phyloP scores from a whole-genome alignment of 2,888 invertebrate genomes.

The Limnephilus lunatus region DNA sequence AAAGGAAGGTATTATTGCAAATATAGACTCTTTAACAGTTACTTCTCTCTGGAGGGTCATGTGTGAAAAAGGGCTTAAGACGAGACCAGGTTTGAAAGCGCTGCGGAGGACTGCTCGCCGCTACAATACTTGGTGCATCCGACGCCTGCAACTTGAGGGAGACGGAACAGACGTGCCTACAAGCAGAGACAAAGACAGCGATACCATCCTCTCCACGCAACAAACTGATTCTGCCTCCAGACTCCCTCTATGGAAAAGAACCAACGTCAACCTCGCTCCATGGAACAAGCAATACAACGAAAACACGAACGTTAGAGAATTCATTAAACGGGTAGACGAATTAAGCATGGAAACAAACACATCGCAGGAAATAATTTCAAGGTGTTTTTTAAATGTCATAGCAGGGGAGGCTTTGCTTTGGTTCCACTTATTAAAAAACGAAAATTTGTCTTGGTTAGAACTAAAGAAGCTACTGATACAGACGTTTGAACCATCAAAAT shows the following conservation, averaged over 20 bases:
- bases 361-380: not conserved
- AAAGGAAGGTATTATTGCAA: not conserved
- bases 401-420: not conserved
- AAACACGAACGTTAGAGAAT: not conserved
- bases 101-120: not conserved
- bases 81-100: no score
- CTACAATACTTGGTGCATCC: not conserved
- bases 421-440: not conserved
- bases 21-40: not conserved
- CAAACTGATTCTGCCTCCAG: not conserved
- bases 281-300: not conserved
- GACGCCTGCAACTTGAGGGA: not conserved
- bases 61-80: not conserved
- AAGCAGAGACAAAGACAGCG: not conserved
- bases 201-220: not conserved
- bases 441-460: not conserved
- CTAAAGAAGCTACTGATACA: not conserved
- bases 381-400: not conserved
- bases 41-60: not conserved
- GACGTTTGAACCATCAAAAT: not conserved
- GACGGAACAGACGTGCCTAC: not conserved
- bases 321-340: not conserved
- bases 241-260: not conserved
- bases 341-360: not conserved
- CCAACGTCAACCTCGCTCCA: not conserved